phyloP scores from a whole-genome alignment of 2,113 vertebrate genomes.

The Cacatua alba region DNA sequence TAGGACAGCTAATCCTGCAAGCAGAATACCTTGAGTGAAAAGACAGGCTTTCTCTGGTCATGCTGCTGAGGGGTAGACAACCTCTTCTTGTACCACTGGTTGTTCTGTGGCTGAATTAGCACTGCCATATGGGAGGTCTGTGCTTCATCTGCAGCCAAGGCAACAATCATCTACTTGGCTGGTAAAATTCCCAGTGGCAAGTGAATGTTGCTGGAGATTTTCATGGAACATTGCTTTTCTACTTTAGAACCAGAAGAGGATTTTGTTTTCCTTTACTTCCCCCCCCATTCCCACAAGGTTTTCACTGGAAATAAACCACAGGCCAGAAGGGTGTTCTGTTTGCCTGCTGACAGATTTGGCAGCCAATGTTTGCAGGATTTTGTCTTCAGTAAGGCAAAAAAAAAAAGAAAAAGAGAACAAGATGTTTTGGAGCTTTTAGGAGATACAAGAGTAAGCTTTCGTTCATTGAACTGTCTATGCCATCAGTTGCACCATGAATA shows the following conservation, averaged over 20 bases:
- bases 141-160: neutral
- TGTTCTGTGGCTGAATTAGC: neutral
- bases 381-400: neutral
- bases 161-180: slow-evolving; percentile 5
- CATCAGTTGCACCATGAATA: neutral
- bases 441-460: neutral
- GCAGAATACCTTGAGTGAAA: neutral
- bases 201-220: neutral
- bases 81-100: neutral
- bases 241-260: neutral
- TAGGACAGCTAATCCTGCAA: neutral
- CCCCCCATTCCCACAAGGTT: neutral
- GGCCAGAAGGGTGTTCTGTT: neutral
- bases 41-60: neutral
- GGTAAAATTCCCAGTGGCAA: neutral
- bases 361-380: neutral
- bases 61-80: neutral
- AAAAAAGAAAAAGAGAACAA: neutral
- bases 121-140: neutral
- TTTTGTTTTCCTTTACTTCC: neutral
- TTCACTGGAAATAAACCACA: neutral
- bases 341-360: neutral
- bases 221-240: neutral
- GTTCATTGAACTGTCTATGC: neutral
- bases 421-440: neutral